Evolutionary conservation across 2,888 invertebrate genomes (phyloP), one percentile per base, ranked within the genome.

Genomic region (Willowsia nigromaculata): DNA sequence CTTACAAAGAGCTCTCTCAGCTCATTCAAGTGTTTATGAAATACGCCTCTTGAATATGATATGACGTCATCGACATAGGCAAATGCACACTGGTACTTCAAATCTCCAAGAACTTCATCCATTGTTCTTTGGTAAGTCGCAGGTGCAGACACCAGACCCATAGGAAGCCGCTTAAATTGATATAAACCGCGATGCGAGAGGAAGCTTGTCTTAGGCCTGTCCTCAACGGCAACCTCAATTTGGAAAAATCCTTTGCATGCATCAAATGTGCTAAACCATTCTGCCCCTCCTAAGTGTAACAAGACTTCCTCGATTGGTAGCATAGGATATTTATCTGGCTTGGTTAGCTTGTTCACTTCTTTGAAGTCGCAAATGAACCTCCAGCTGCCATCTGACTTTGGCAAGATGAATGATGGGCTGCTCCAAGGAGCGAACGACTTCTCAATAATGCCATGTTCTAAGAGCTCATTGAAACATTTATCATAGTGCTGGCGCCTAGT

Each of bases 71-170:
- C 93, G n/a, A 93, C 78, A 86, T 93, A 93, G 0, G 93, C 91
- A 68, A 93, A 93, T 33, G 91, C 91, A 62, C 91, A 53, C 47
- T 90, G 89, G 22, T 27, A 22, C 13, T 27, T 65, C 53, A 93
- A 53, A 4, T 93, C 93, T 27, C 89, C 83, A 6, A 94, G 25
- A 6, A 91, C 43, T 76, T 59, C 25, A 93, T 93, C 92, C 91
- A 93, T 93, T 9, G 93, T 56, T 4, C 94, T 27, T 90, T 93
- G 93, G 85, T 94, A 94, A 0, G 93, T 93, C 0, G 92, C 91
- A 4, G 93, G 93, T 0, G 93, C 92, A 27, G 92, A 93, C 62
- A 91, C 92, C 2, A 93, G 85, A 0, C 93, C 93, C 62, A 93
- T 93, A 1, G 93, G 93, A 93, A 94, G 93, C 1, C 93, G 87